Percentiles rank a stretch among this genome's conserved stretches.
These are phyloP conservation scores for Lithophane semibrunnea DNA, from an alignment of 2,888 invertebrate genomes.

Conservation along the genomic window DNA sequence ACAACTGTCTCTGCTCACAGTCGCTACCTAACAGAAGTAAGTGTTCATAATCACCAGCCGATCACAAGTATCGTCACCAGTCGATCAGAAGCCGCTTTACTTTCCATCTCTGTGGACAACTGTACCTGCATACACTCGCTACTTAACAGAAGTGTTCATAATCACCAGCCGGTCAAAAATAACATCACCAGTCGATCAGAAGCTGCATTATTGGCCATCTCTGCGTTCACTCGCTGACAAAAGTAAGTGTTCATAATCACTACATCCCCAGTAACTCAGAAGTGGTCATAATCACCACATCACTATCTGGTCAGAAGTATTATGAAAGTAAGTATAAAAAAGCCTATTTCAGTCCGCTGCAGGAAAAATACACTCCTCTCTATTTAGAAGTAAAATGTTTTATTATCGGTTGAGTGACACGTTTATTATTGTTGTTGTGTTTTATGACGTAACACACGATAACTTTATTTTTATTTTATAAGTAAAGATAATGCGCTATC, in stretches of 20 bases:
- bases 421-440: conserved; percentile 17
- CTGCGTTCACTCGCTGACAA: conserved; percentile 95
- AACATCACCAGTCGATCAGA: conserved; percentile 93
- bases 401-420: conserved; percentile 24
- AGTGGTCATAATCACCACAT: conserved; percentile 73
- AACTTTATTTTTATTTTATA: conserved; percentile 33
- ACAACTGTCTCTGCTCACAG: neutral
- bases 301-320: conserved; percentile 81
- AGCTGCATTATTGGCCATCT: conserved; percentile 97
- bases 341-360: neutral
- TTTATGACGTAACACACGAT: conserved; percentile 18
- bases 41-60: conserved; percentile 79
- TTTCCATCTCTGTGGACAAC: conserved; percentile 93
- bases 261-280: neutral
- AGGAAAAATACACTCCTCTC: neutral
- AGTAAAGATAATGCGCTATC: neutral
- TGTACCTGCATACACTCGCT: conserved; percentile 93
- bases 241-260: conserved; percentile 84
- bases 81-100: conserved; percentile 89
- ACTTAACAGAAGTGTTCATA: conserved; percentile 91
- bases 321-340: neutral
- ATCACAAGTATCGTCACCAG: conserved; percentile 88
- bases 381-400: conserved; percentile 14
- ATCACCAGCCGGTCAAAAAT: neutral
- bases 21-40: conserved; percentile 82